These are phyloP conservation scores for Cosmopolites sordidus DNA, from an alignment of 2,888 invertebrate genomes.

Conservation along the genomic window DNA sequence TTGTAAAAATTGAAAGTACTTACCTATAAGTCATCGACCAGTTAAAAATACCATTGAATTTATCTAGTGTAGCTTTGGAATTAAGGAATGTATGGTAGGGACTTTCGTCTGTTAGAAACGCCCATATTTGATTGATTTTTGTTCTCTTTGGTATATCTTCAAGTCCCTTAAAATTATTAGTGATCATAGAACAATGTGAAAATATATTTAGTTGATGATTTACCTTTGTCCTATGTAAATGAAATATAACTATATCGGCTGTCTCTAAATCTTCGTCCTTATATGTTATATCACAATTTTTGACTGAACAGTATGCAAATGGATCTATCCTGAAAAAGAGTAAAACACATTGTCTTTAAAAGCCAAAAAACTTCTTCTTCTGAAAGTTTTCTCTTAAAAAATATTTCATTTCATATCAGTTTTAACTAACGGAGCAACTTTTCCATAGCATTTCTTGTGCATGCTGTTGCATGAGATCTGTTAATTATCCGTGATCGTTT, in stretches of 20 bases:
- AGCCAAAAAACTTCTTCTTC: too few species aligned
- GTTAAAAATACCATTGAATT: constrained; percentile 61
- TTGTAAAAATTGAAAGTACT: neutral
- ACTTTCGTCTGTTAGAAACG: constrained; percentile 67
- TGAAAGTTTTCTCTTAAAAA: too few species aligned
- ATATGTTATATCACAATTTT: constrained; percentile 60
- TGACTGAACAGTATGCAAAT: constrained; percentile 57
- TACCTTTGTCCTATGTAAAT: constrained; percentile 50
- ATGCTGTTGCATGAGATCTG: constrained; percentile 19
- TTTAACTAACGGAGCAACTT: too few species aligned
- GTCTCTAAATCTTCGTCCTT: constrained; percentile 47
- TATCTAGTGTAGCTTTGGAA: constrained; percentile 41
- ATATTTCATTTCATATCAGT: too few species aligned
- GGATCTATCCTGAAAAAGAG: constrained; percentile 51
- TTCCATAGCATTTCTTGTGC: neutral
- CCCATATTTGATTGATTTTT: constrained; percentile 59
- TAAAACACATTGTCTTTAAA: too few species aligned
- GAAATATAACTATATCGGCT: constrained; percentile 64
- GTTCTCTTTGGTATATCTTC: constrained; percentile 52
- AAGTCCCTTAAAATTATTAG: constrained; percentile 33
- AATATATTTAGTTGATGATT: neutral
- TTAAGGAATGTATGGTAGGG: constrained; percentile 57
- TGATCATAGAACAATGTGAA: neutral
- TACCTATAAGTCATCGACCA: constrained; percentile 69
- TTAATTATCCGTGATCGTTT: too few species aligned